These are phyloP conservation scores for Arctia plantaginis DNA, from an alignment of 2,888 invertebrate genomes.

Conservation along the genomic window DNA sequence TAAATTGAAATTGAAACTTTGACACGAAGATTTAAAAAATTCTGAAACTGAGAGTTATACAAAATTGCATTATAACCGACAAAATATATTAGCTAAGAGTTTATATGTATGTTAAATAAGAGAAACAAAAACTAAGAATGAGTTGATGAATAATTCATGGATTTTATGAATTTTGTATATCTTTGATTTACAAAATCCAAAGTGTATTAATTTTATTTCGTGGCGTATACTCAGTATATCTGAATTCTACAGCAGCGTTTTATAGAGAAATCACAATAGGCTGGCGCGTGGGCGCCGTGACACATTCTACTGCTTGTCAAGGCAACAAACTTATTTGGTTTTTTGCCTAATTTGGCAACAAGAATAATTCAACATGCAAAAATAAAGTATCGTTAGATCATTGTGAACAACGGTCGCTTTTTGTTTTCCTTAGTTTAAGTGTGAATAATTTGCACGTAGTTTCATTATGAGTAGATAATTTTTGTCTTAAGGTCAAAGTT, in stretches of 20 bases:
- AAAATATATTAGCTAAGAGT: too few relatives aligned
- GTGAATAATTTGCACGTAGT: slow-evolving; percentile 28
- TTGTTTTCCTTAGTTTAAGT: slow-evolving; percentile 27
- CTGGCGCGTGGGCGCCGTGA: slow-evolving; percentile 58
- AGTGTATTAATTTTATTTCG: not conserved
- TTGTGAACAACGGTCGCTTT: slow-evolving; percentile 20
- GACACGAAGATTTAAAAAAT: too few relatives aligned
- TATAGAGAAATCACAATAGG: slow-evolving; percentile 50
- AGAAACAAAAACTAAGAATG: too few relatives aligned
- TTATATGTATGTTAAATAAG: too few relatives aligned
- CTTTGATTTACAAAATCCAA: too few relatives aligned
- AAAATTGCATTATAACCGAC: too few relatives aligned
- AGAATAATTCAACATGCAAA: slow-evolving; percentile 38
- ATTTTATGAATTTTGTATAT: too few relatives aligned
- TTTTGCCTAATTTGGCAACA: slow-evolving; percentile 53
- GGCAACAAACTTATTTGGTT: slow-evolving; percentile 53
- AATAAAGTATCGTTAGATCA: slow-evolving; percentile 34
- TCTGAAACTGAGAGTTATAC: too few relatives aligned
- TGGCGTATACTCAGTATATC: slow-evolving; percentile 37
- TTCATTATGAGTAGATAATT: slow-evolving; percentile 17
- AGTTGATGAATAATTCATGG: too few relatives aligned
- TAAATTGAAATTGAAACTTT: too few relatives aligned
- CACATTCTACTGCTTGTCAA: slow-evolving; percentile 60
- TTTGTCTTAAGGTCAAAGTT: slow-evolving; percentile 39
- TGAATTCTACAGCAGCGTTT: slow-evolving; percentile 31